Evolutionary conservation across 2,797 vertebrate genomes (phyloP), one percentile per base, ranked within the genome.

Genomic region (Sparus aurata): DNA sequence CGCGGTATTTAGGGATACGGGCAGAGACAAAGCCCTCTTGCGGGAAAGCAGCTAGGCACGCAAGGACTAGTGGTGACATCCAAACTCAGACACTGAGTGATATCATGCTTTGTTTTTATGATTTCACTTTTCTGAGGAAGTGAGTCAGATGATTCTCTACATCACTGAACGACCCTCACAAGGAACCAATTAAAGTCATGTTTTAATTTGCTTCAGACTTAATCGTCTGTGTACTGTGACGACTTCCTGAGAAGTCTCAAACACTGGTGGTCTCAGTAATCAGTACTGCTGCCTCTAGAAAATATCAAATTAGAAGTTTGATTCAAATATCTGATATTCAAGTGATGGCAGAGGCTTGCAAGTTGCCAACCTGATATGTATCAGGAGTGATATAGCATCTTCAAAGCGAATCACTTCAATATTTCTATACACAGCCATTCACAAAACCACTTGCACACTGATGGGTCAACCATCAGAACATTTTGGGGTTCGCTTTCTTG

Each of bases 111-210:
- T 84, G 70, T 64, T 79, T 72, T 86, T 67, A 61, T 49, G 73
- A 83, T 87, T 83, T 85, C 65, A 75, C 75, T 82, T 80, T 80
- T 71, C 52, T 66, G 49, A 71, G 63, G 61, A 85, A 79, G 60
- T 86, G 77, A 84, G 78, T 85, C 83, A 86, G 45, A 66, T 53
- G 43, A 66, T 79, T 80, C 77, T 84, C 27, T 46, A n/a, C 9
- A 43, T 75, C 54, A 55, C 17, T 15, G 52, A 82, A 62, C 30
- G 20, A 73, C 82, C 60, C 47, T 87, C 74, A 89, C 20, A 76
- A 50, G 87, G 82, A 89, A 79, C 73, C 61, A 78, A 80, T 87
- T 89, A 80, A 20, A 82, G 18, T 73, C 53, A 18, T 53, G 15
- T 76, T 75, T 82, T n/a, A 54, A 16, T 77, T 77, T 43, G 47